These are phyloP conservation scores for Anomalospiza imberbis DNA, from an alignment of 2,797 vertebrate species.

Conservation along the genomic window DNA sequence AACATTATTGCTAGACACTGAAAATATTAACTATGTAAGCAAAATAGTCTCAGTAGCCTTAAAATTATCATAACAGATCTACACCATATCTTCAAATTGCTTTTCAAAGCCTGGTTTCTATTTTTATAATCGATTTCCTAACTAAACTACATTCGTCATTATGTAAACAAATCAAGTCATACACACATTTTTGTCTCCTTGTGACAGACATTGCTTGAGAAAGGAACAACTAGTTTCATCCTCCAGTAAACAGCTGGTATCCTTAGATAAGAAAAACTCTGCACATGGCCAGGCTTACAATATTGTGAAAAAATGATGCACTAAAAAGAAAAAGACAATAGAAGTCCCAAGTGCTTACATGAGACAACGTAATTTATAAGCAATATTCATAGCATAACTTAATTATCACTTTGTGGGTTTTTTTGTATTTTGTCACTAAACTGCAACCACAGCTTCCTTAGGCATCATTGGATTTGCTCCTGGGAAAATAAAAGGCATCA, in stretches of 20 bases:
- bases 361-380: slow-evolving; percentile 70
- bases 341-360: slow-evolving; percentile 59
- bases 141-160: slow-evolving; percentile 69
- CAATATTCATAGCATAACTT: slow-evolving; percentile 62
- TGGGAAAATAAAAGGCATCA: slow-evolving; percentile 32
- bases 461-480: background rate
- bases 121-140: slow-evolving; percentile 75
- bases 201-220: slow-evolving; percentile 76
- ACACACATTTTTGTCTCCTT: slow-evolving; percentile 74
- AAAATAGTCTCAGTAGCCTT: slow-evolving; percentile 72
- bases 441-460: slow-evolving; percentile 9
- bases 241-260: slow-evolving; percentile 76
- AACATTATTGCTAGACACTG: slow-evolving; percentile 61
- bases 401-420: slow-evolving; percentile 49
- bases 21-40: slow-evolving; percentile 67
- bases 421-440: slow-evolving; percentile 43
- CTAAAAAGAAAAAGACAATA: slow-evolving; percentile 55
- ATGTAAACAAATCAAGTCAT: slow-evolving; percentile 75
- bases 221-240: slow-evolving; percentile 74
- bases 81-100: slow-evolving; percentile 68
- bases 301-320: slow-evolving; percentile 62
- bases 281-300: slow-evolving; percentile 63
- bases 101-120: slow-evolving; percentile 71
- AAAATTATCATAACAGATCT: slow-evolving; percentile 67
- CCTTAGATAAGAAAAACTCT: slow-evolving; percentile 78